Base-by-base conservation (phyloP, 2,888 invertebrate genomes). In the Leptopilina myrica region DNA sequence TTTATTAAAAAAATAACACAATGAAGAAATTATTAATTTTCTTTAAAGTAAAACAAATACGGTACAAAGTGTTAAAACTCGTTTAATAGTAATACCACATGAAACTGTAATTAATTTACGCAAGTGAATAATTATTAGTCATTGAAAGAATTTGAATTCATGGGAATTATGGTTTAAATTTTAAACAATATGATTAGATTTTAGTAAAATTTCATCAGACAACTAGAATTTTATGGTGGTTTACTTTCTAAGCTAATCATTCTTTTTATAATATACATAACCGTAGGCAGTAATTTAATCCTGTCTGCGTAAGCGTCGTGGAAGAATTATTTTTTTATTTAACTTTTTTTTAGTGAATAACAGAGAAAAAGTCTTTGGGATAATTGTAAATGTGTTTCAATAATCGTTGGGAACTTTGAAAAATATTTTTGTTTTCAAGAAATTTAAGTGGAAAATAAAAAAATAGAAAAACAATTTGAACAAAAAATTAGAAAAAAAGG, bases 181-280 rank as follows among this genome's bases (percentile, higher is more conserved):
- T 49, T 20, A 62, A 62, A 62, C 20, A 20, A 20, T 62, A 62
- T 62, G 9, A 62, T 8, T 20, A 15, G 20, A 20, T 62, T 62
- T 62, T 15, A 62, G 62, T 9, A 62, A 20, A 5, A 20, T 62
- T 62, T 15, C 20, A 62, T 26, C 49, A 49, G 49, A 49, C 49
- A 49, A 12, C 9, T 49, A 49, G 9, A 49, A 62, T 62, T 62
- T 62, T 15, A 15, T 62, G 9, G 15, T 62, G 20, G n/a, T 62
- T 62, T 62, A 62, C 62, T 62, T 62, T 62, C 62, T 15, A 49
- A 62, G 62, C 62, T 20, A 62, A 62, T 62, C n/a, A 8, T 62
- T 33, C 33, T 2, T 59, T 59, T n/a, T 59, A 59, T n/a, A 56
- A 56, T 56, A 59, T n/a, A n/a, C n/a, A 59, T 59, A 43, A 33